A percentile compares a stretch with the other conserved stretches of the same genome.
Evolutionary conservation across 2,888 invertebrate genomes (phyloP).

Genomic region (Drosophila macrospina): DNA sequence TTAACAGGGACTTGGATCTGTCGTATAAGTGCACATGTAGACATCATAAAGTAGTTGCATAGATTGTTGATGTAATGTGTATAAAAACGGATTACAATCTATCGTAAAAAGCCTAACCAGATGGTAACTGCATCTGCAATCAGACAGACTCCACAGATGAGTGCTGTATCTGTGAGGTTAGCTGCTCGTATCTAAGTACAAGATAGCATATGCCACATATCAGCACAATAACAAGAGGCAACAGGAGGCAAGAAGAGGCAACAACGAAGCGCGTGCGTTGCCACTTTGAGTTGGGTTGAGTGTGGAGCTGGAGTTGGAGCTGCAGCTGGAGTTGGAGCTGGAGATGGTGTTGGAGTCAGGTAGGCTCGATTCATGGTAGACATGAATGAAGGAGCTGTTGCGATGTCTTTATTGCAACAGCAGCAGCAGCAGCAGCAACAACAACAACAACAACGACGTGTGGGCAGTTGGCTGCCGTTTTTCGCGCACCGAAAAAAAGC

Average conservation of each 20-base stretch:
- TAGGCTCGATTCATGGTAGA: constrained; percentile 40
- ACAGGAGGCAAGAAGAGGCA: too few species aligned
- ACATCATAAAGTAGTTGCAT: too few species aligned
- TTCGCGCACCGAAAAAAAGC: constrained; percentile 56
- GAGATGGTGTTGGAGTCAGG: constrained; percentile 37
- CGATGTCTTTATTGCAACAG: constrained; percentile 61
- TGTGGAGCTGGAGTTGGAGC: constrained; percentile 12
- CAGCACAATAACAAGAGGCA: constrained; percentile 8
- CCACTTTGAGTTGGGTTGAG: constrained; percentile 21
- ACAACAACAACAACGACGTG: constrained; percentile 48
- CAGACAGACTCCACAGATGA: neutral
- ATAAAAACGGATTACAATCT: too few species aligned
- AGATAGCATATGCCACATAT: constrained; percentile 16
- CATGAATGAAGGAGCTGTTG: constrained; percentile 63
- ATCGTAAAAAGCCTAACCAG: too few species aligned
- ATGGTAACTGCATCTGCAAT: neutral
- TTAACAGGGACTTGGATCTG: too few species aligned
- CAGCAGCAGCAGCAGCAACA: constrained; percentile 22
- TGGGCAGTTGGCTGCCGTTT: constrained; percentile 76
- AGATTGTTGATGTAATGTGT: too few species aligned
- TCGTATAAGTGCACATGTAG: too few species aligned
- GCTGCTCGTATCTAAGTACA: constrained; percentile 3
- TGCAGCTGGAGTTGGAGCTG: neutral
- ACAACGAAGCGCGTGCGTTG: constrained; percentile 35
- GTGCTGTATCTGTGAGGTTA: constrained; percentile 3